phyloP scores from a whole-genome alignment of 2,113 vertebrate species.

The Rattus norvegicus region GRCr8 NC_086023.1:171326501-171327000 shows the following conservation, averaged over 20 bases:
- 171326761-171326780: conserved; percentile 75
- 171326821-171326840: conserved; percentile 89
- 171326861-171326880: conserved; percentile 88
- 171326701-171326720: neutral
- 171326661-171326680: neutral
- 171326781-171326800: conserved; percentile 86
- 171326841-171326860: conserved; percentile 89
- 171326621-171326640: neutral
- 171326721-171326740: neutral
- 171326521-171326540: conserved; percentile 90
- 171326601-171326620: neutral
- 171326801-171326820: conserved; percentile 89
- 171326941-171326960: too few species aligned
- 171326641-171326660: neutral
- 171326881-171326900: neutral
- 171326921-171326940: neutral
- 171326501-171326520: conserved; percentile 93
- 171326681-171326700: neutral
- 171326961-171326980: rapidly evolving
- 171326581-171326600: too few species aligned
- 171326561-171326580: conserved; percentile 77
- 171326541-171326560: conserved; percentile 90
- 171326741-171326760: rapidly evolving
- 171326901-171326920: conserved; percentile 84
- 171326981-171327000: too few species aligned